A percentile compares a stretch with the other conserved stretches of the same genome.
Evolutionary conservation across 2,888 invertebrate species (phyloP).

Genomic region (Heliconius charithonia): DNA sequence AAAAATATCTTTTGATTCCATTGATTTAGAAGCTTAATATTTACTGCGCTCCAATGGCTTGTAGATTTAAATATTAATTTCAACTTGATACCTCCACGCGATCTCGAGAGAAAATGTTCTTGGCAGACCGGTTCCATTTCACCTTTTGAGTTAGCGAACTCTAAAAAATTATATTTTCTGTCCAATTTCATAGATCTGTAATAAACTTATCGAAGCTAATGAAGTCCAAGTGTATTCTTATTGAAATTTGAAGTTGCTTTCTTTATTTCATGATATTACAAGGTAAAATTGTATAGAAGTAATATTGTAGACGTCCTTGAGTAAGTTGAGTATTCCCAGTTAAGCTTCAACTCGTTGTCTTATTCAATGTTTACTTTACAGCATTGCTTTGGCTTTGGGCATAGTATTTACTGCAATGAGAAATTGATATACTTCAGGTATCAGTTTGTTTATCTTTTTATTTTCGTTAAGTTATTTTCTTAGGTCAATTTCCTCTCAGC

Average conservation of each 20-base stretch:
- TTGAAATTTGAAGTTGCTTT: slow-evolving; percentile 35
- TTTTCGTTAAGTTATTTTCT: background rate
- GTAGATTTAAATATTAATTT: too few species aligned
- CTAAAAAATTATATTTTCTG: background rate
- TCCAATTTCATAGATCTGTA: slow-evolving; percentile 28
- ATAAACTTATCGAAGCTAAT: slow-evolving; percentile 42
- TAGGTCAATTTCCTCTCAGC: background rate
- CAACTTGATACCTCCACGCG: too few species aligned
- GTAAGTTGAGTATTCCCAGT: slow-evolving; percentile 20
- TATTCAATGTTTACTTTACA: slow-evolving; percentile 21
- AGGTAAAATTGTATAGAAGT: slow-evolving; percentile 37
- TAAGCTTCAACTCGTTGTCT: slow-evolving; percentile 32
- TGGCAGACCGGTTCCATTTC: too few species aligned
- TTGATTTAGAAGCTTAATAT: too few species aligned
- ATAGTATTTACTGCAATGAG: slow-evolving; percentile 13
- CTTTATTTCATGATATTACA: slow-evolving; percentile 37
- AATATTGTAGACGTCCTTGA: slow-evolving; percentile 27
- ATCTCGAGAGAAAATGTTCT: too few species aligned
- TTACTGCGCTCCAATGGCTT: too few species aligned
- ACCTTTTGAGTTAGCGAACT: too few species aligned
- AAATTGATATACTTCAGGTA: background rate
- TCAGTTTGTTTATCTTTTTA: background rate
- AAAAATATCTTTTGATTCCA: too few species aligned
- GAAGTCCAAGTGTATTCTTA: slow-evolving; percentile 44
- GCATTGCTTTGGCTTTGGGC: background rate